Conservation (phyloP, 2,888 invertebrate species). For the Elegia similella region DNA sequence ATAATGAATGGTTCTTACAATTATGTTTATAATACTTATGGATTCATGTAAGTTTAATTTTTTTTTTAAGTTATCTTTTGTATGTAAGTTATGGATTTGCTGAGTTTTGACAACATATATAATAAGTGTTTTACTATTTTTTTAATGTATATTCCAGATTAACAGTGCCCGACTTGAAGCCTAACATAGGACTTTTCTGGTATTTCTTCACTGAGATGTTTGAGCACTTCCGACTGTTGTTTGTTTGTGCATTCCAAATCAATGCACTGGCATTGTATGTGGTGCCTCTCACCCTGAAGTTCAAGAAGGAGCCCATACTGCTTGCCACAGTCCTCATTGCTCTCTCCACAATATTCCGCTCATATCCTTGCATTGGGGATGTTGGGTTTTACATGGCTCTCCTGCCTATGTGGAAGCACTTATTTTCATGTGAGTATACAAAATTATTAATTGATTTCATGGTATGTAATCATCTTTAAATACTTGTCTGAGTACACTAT, state of each 20-base stretch:
- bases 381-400: slow-evolving; percentile 95
- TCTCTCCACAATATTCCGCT: slow-evolving; percentile 94
- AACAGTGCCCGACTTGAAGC: slow-evolving; percentile 95
- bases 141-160: slow-evolving; percentile 84
- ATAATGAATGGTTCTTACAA: slow-evolving; percentile 84
- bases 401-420: slow-evolving; percentile 94
- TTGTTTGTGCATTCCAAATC: slow-evolving; percentile 98
- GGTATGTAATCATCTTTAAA: too few relatives aligned
- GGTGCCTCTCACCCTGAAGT: slow-evolving; percentile 90
- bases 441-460: not conserved
- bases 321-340: slow-evolving; percentile 90
- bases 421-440: slow-evolving; percentile 90
- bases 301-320: slow-evolving; percentile 90
- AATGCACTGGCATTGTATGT: slow-evolving; percentile 96
- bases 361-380: slow-evolving; percentile 98
- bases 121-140: too few relatives aligned
- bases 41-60: slow-evolving; percentile 86
- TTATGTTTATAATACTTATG: slow-evolving; percentile 88
- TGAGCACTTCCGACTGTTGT: slow-evolving; percentile 97
- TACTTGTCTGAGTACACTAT: too few relatives aligned
- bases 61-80: too few relatives aligned
- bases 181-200: slow-evolving; percentile 99
- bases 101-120: too few relatives aligned
- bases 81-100: too few relatives aligned
- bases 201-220: slow-evolving; percentile 99